A percentile compares a stretch with the other conserved stretches of the same genome.
These are phyloP conservation scores for Cyclophora punctaria DNA, from an alignment of 2,888 invertebrate species.

Conservation along the genomic window DNA sequence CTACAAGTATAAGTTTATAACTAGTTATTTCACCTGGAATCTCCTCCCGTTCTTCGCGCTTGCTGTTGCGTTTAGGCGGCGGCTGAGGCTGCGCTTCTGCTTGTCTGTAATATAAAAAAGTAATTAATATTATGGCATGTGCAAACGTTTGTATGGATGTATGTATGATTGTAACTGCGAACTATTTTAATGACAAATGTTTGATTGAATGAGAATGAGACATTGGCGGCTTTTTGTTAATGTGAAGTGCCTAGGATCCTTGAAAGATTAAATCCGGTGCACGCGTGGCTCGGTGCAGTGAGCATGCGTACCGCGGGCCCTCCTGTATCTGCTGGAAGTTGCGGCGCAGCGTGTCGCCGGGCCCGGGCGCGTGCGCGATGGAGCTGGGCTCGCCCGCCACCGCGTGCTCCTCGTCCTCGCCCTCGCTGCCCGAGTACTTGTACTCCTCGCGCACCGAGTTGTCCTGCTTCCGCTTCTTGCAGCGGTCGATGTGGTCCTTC, in stretches of 20 bases:
- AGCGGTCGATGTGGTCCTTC: slow-evolving; percentile 98
- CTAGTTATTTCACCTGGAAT: slow-evolving; percentile 60
- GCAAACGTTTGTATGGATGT: too few species aligned
- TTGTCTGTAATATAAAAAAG: slow-evolving; percentile 62
- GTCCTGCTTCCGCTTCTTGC: slow-evolving; percentile 95
- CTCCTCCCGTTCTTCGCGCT: slow-evolving; percentile 75
- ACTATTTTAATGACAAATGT: neutral
- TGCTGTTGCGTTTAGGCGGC: slow-evolving; percentile 76
- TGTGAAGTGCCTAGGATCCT: too few species aligned
- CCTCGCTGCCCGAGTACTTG: slow-evolving; percentile 96
- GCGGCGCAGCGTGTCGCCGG: slow-evolving; percentile 94
- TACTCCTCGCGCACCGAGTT: slow-evolving; percentile 84
- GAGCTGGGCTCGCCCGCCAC: slow-evolving; percentile 96
- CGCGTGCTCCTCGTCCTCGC: slow-evolving; percentile 95
- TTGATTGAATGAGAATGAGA: too few species aligned
- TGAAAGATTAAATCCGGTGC: too few species aligned
- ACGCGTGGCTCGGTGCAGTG: too few species aligned
- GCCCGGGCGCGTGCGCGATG: slow-evolving; percentile 88
- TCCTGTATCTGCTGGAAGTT: slow-evolving; percentile 99
- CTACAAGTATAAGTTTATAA: slow-evolving; percentile 22
- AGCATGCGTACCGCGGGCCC: slow-evolving; percentile 57
- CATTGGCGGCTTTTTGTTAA: too few species aligned
- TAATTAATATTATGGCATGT: slow-evolving; percentile 8
- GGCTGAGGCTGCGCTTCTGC: slow-evolving; percentile 77
- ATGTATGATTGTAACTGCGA: neutral